phyloP scores from a whole-genome alignment of 2,797 vertebrate genomes.

The Phaenicophaeus curvirostris region DNA sequence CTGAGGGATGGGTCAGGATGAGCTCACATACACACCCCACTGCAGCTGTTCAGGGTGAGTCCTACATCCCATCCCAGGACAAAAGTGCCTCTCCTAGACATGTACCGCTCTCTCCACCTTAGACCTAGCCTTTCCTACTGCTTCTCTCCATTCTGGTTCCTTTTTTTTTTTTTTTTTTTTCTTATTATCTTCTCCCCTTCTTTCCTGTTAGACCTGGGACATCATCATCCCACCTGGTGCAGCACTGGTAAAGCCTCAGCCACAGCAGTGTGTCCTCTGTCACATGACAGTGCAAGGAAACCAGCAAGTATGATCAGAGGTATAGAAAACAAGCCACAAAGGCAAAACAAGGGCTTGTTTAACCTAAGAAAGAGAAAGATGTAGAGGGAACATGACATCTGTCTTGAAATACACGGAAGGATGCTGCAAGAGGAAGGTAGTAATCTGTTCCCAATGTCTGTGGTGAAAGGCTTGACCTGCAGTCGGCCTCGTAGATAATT shows the following conservation, averaged over 20 bases:
- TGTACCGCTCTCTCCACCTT: not conserved
- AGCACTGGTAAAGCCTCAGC: not conserved
- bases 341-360: rapidly evolving
- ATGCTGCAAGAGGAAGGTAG: not conserved
- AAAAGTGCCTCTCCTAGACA: not conserved
- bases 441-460: not conserved
- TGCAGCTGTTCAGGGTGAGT: not conserved
- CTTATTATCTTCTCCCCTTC: not conserved
- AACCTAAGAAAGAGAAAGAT: not conserved
- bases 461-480: not conserved
- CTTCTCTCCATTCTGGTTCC: not conserved
- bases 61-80: not conserved
- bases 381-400: not conserved
- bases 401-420: not conserved
- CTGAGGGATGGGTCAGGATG: not conserved
- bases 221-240: not conserved
- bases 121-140: not conserved
- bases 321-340: not conserved
- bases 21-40: rapidly evolving
- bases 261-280: not conserved
- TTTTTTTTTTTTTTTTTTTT: not conserved
- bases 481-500: not conserved
- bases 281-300: not conserved
- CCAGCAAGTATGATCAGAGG: not conserved
- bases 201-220: not conserved